phyloP scores from a whole-genome alignment of 1,140 invertebrate species.

The Doryteuthis pealeii region DNA sequence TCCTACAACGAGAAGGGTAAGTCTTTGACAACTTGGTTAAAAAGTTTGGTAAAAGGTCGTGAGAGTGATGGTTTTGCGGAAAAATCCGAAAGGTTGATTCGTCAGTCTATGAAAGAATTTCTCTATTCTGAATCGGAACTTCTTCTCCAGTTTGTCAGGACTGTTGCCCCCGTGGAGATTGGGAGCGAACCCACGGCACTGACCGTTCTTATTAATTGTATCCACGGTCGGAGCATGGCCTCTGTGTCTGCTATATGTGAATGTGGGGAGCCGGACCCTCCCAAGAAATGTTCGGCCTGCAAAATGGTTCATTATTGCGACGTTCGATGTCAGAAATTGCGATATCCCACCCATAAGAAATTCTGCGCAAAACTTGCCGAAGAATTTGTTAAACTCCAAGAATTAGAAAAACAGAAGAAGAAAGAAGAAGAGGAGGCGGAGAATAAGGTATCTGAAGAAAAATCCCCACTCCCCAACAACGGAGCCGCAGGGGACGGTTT shows the following conservation, averaged over 20 bases:
- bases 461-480: not conserved
- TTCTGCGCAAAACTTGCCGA: not conserved
- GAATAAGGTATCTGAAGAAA: not conserved
- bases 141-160: slow-evolving; percentile 67
- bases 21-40: slow-evolving; percentile 40
- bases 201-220: slow-evolving; percentile 75
- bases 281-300: slow-evolving; percentile 94
- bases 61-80: slow-evolving; percentile 76
- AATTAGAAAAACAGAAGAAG: not conserved
- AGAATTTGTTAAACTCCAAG: not conserved
- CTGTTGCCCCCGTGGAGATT: slow-evolving; percentile 70
- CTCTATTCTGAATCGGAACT: slow-evolving; percentile 73
- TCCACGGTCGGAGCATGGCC: slow-evolving; percentile 79
- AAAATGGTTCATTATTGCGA: slow-evolving; percentile 65
- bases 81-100: slow-evolving; percentile 72
- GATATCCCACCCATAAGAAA: not conserved
- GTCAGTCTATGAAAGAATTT: slow-evolving; percentile 83
- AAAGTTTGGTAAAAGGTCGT: slow-evolving; percentile 63
- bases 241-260: slow-evolving; percentile 75
- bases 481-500: too few relatives aligned
- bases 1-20: slow-evolving; percentile 31
- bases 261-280: slow-evolving; percentile 84
- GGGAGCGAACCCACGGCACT: slow-evolving; percentile 66
- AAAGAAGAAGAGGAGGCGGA: not conserved
- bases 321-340: not conserved